Evolutionary conservation across 2,888 invertebrate genomes (phyloP), one percentile per base, ranked within the genome.

Genomic region (Aphrophora alni): DNA sequence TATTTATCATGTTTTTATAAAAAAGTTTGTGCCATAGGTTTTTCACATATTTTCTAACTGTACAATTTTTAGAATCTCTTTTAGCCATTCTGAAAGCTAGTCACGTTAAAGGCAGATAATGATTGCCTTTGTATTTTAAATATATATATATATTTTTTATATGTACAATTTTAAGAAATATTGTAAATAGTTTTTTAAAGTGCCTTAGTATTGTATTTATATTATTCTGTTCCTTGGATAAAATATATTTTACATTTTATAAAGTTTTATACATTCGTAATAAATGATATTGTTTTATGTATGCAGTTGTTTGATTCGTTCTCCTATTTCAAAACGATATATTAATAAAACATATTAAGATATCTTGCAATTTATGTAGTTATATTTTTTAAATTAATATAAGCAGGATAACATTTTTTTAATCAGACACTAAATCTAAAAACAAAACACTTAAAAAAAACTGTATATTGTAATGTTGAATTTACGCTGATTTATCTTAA

Each of bases 21-120:
- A n/a, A n/a, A n/a, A n/a, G 14, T 44, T 10, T 69, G 25, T 69
- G 27, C 69, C 69, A 69, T 44, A 44, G 44, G 44, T 14, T 44
- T 44, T 51, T 27, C 51, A 75, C 3, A 51, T 38, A 33, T 69
- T 33, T 51, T 68, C n/a, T n/a, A 27, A 14, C n/a, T 25, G 4
- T 21, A 73, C 7, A 7, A 25, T 24, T 5, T 70, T n/a, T 70
- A 10, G 77, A 38, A 70, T 77, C 77, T 77, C 38, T 33, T 80
- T 80, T 83, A 82, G 84, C 84, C 84, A 84, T 84, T 84, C 83
- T 83, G 82, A 77, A 78, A 80, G 79, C 84, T 84, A 84, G 84
- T 84, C 84, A 84, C 28, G 8, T 44, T 69, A 21, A 69, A 80
- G 73, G 80, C 70, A 72, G n/a, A 24, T 38, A 38, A 73, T 51